Base-by-base conservation (phyloP, 2,113 vertebrate genomes). In the Nothoprocta pentlandii region DNA sequence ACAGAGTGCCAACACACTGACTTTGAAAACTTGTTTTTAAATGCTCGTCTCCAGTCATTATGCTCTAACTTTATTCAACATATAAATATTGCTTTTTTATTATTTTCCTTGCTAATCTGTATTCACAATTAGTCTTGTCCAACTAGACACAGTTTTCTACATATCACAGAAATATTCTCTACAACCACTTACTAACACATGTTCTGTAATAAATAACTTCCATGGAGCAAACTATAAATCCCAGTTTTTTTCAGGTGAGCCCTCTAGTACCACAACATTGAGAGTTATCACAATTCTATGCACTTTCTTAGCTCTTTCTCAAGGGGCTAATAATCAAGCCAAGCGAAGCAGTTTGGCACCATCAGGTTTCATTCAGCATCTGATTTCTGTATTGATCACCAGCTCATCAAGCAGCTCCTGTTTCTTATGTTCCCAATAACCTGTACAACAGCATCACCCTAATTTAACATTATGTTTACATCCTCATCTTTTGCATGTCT, bases 21-120 rank as follows among this genome's bases (percentile, higher is more conserved):
- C 92, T 96, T 92, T 63, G 70, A 89, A 81, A 92, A 95, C 47
- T 89, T 68, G 23, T 6, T 90, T 73, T 44, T 49, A 94, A 90
- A 21, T 54, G 7, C 16, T 53, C 22, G 32, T 39, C 51, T 22
- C 17, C 17, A 87, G 36, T 13, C 5, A 21, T 59, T 63, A 19
- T 6, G 6, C 32, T 46, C 42, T 42, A 41, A 23, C 30, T 8
- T 20, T 70, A 58, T 49, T 36, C 73, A 76, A 70, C 16, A 68
- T 8, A 44, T 36, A 10, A 3, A 63, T 49, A 64, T 59, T 64
- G 11, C 39, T 70, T 44, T 36, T 25, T 6, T 21, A 2, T 61
- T 34, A 77, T 12, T 59, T 76, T 41, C 4, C 4, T 19, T 61
- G 4, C 78, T 36, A 49, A 12, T 8, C 17, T 49, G 21, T 46